Percentiles rank a stretch among this genome's conserved stretches.
Conservation (phyloP, 2,113 vertebrate species). For the Peromyscus polionotus region DNA sequence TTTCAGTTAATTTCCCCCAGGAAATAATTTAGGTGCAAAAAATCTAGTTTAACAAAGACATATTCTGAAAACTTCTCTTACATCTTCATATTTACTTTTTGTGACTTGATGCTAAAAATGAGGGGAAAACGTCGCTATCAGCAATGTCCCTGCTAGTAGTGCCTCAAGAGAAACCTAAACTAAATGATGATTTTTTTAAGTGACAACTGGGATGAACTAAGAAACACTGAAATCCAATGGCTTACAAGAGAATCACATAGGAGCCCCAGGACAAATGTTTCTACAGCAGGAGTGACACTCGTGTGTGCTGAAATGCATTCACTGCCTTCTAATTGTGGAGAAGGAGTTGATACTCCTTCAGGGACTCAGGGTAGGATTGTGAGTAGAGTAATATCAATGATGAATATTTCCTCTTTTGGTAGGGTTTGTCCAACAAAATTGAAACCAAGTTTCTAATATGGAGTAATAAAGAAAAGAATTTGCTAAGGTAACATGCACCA, state of each 20-base stretch:
- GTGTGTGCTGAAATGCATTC: rapidly evolving
- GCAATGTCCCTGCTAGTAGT: rapidly evolving
- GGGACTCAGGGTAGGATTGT: rapidly evolving
- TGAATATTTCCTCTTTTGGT: background rate
- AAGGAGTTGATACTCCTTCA: rapidly evolving
- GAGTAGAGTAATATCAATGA: rapidly evolving
- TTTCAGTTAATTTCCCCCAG: too few relatives aligned
- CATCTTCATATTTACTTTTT: background rate
- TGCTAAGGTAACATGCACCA: rapidly evolving
- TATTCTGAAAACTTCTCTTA: background rate
- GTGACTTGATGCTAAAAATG: background rate
- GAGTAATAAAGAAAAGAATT: background rate
- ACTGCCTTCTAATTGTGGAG: background rate
- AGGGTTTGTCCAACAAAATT: background rate
- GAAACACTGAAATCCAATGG: too few relatives aligned
- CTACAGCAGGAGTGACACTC: rapidly evolving
- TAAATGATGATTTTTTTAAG: background rate
- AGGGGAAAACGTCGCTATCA: background rate
- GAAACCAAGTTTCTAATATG: background rate
- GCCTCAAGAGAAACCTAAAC: background rate
- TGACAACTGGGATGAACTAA: background rate
- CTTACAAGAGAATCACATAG: background rate
- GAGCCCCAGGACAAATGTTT: background rate
- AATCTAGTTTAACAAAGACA: background rate
- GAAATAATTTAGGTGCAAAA: background rate